These are phyloP conservation scores for Cerastoderma edule DNA, from an alignment of 2,888 invertebrate genomes.

Conservation along the genomic window DNA sequence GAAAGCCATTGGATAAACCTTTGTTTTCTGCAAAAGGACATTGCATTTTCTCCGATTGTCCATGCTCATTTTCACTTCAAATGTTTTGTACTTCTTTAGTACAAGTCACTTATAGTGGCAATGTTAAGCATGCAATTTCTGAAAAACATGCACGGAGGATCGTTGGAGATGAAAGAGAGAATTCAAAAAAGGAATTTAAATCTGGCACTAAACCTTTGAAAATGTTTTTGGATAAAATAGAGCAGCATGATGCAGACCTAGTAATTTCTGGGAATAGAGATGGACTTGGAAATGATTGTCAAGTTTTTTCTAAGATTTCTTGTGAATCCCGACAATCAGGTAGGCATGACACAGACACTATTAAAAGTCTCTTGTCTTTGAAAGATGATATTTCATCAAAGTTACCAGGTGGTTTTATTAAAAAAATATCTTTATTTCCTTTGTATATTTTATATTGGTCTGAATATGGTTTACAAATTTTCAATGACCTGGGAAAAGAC, in stretches of 20 bases:
- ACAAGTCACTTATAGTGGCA: conserved; percentile 7
- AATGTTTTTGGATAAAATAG: conserved; percentile 9
- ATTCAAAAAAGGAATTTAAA: neutral
- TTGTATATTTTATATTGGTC: conserved; percentile 38
- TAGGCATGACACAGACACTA: no score
- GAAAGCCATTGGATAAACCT: neutral
- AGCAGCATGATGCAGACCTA: conserved; percentile 2
- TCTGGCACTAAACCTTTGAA: conserved; percentile 22
- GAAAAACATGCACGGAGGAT: conserved; percentile 5
- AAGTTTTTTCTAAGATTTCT: neutral
- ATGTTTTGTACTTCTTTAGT: no score
- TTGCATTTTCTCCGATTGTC: conserved; percentile 8
- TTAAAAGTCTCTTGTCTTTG: no score
- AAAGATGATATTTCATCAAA: no score
- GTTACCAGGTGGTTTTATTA: conserved; percentile 35
- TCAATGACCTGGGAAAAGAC: conserved; percentile 31
- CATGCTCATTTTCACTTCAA: no score
- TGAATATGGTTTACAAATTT: conserved; percentile 23
- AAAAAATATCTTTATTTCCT: conserved; percentile 26
- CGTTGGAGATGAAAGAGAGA: neutral
- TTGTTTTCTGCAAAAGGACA: conserved; percentile 5
- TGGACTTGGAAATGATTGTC: conserved; percentile 17
- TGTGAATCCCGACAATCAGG: conserved; percentile 25
- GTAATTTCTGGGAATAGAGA: conserved; percentile 22
- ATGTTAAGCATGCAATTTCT: conserved; percentile 13